Base-by-base conservation (phyloP, 2,113 vertebrate species). In the Phalacrocorax carbo region DNA sequence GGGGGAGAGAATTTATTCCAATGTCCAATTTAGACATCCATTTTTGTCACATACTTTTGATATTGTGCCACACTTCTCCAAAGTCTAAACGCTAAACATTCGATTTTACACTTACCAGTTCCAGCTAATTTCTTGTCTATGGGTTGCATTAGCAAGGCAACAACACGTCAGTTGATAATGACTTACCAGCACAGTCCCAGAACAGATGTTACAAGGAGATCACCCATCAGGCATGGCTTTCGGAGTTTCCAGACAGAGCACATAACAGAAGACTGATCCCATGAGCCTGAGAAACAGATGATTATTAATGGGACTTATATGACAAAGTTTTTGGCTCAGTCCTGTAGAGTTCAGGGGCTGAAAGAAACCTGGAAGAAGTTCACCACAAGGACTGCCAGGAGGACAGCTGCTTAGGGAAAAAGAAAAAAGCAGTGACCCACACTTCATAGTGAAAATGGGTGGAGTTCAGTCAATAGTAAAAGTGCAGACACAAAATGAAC, bases 241-340 rank as follows among this genome's bases (percentile, higher is more conserved):
- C 61, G 72, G 81, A 95, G 60, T 71, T 95, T 87, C 70, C 84
- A 93, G 71, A 54, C 60, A 81, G 64, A 92, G 36, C 4, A 61
- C 44, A 30, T n/a, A 64, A 75, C 48, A 73, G 79, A 27, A n/a
- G 40, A 82, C 66, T 76, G 40, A 92, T 62, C 72, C 76, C 65
- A 78, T 5, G 48, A 88, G 88, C 57, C 81, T 88, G 87, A 87
- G 70, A 79, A 96, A 80, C 34, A 90, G 84, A 90, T 93, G 70
- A 83, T 93, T 93, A 91, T 73, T 93, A 69, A 86, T 78, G 71
- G 51, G 79, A 38, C 32, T 79, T 86, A 54, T 7, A 77, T 62
- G 93, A 95, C 76, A 82, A 80, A 85, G 34, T 58, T 82, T 93
- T 94, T 96, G 92, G 86, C 92, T 97, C 44, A 62, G 34, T 54